These are phyloP conservation scores for Dreissena rostriformis DNA, from an alignment of 1,140 invertebrate species.

Conservation along the genomic window DNA sequence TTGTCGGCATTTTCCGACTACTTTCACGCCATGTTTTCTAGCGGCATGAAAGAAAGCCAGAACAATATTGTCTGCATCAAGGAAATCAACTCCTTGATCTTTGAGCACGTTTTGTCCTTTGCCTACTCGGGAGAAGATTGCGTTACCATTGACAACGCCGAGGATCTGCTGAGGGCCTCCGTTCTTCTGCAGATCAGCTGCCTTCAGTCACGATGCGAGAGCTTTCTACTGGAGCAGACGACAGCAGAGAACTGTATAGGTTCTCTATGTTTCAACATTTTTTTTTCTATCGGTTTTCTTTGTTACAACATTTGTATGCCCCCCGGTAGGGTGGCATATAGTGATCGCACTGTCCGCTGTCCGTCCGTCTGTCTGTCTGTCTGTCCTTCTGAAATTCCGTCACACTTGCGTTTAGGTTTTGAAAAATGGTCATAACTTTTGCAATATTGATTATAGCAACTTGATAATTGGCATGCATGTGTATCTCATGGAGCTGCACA, in stretches of 20 bases:
- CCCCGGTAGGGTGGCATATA: too few species aligned
- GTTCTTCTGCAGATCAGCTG: slow-evolving; percentile 65
- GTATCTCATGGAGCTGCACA: too few species aligned
- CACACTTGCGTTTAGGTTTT: too few species aligned
- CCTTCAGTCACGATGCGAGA: slow-evolving; percentile 66
- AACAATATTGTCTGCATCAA: slow-evolving; percentile 68
- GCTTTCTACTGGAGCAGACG: slow-evolving; percentile 64
- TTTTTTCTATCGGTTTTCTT: too few species aligned
- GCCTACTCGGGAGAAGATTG: slow-evolving; percentile 67
- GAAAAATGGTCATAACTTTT: too few species aligned
- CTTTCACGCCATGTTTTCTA: slow-evolving; percentile 70
- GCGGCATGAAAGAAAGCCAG: slow-evolving; percentile 69
- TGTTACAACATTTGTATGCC: too few species aligned
- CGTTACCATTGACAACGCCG: slow-evolving; percentile 66
- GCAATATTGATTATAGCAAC: too few species aligned
- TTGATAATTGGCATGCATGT: too few species aligned
- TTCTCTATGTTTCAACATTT: too few species aligned
- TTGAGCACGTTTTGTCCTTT: slow-evolving; percentile 66
- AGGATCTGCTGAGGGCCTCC: slow-evolving; percentile 63
- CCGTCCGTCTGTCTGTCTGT: too few species aligned
- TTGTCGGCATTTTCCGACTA: slow-evolving; percentile 65
- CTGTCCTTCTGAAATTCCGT: too few species aligned
- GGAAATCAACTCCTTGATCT: slow-evolving; percentile 64
- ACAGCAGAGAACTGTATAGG: slow-evolving; percentile 63
- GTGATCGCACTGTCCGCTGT: too few species aligned